A percentile compares a stretch with the other conserved stretches of the same genome.
These are phyloP conservation scores for Stictocephala bisonia DNA, from an alignment of 2,888 invertebrate genomes.

Conservation along the genomic window DNA sequence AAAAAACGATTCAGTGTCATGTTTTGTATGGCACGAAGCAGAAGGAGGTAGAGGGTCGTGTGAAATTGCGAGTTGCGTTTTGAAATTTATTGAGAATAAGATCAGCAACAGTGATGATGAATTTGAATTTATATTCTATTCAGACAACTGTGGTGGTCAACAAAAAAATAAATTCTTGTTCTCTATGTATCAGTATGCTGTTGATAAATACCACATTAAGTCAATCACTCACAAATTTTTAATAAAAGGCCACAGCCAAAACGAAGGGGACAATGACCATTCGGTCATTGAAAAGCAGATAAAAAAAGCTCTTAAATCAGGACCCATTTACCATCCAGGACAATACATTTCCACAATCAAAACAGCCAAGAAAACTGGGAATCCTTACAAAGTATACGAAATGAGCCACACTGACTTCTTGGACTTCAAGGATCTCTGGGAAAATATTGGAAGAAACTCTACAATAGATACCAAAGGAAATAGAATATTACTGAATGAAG, in stretches of 20 bases:
- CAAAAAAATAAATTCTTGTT: slow-evolving; percentile 41
- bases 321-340: slow-evolving; percentile 58
- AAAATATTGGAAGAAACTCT: slow-evolving; percentile 29
- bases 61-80: slow-evolving; percentile 18
- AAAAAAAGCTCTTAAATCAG: slow-evolving; percentile 55
- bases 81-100: slow-evolving; percentile 20
- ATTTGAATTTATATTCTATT: slow-evolving; percentile 37
- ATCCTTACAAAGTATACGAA: slow-evolving; percentile 35
- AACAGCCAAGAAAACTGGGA: slow-evolving; percentile 52
- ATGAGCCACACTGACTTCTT: slow-evolving; percentile 17
- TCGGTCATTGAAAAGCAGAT: slow-evolving; percentile 56
- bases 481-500: not conserved
- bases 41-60: slow-evolving; percentile 25
- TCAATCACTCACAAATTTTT: slow-evolving; percentile 59
- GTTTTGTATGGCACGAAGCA: slow-evolving; percentile 28
- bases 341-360: slow-evolving; percentile 59
- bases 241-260: slow-evolving; percentile 59
- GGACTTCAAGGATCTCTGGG: slow-evolving; percentile 17
- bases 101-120: not conserved
- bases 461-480: not conserved
- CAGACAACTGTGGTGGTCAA: slow-evolving; percentile 45
- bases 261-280: slow-evolving; percentile 59
- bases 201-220: slow-evolving; percentile 20
- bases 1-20: slow-evolving; percentile 13
- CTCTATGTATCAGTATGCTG: not conserved